Evolutionary conservation across 2,113 vertebrate genomes (phyloP).

Genomic region (Alethe diademata): DNA sequence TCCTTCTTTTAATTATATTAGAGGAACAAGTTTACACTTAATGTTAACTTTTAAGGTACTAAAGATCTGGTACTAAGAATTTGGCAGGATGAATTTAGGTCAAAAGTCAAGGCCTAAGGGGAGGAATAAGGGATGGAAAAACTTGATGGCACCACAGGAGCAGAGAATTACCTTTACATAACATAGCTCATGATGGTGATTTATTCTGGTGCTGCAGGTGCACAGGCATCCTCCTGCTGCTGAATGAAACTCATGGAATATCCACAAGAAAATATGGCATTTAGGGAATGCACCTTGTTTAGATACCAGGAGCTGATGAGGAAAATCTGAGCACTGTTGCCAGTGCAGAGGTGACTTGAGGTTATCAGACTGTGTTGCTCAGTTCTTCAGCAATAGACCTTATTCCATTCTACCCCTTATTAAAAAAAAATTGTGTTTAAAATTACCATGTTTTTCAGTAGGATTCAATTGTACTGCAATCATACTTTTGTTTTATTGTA

Average conservation of each 20-base stretch:
- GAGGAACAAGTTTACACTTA: background rate
- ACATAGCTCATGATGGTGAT: background rate
- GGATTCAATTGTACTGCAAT: background rate
- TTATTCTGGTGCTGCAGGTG: background rate
- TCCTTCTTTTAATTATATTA: background rate
- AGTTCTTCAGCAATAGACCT: background rate
- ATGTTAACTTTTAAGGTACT: background rate
- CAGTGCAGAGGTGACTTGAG: background rate
- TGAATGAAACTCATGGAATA: background rate
- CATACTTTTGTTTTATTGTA: background rate
- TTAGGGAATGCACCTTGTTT: background rate
- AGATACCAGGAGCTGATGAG: background rate
- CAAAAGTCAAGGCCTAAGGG: fast-evolving
- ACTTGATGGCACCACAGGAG: background rate
- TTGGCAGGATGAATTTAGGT: background rate
- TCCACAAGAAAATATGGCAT: background rate
- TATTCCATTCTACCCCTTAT: background rate
- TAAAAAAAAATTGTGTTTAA: background rate
- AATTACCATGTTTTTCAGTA: background rate
- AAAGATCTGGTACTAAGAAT: background rate
- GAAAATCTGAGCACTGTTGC: background rate
- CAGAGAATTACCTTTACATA: background rate
- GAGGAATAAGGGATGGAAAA: background rate
- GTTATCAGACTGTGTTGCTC: background rate
- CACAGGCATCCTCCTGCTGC: background rate